Evolutionary conservation across 2,113 vertebrate species (phyloP), one percentile per base, ranked within the genome.

Genomic region (Campylomormyrus tamandua): DNA sequence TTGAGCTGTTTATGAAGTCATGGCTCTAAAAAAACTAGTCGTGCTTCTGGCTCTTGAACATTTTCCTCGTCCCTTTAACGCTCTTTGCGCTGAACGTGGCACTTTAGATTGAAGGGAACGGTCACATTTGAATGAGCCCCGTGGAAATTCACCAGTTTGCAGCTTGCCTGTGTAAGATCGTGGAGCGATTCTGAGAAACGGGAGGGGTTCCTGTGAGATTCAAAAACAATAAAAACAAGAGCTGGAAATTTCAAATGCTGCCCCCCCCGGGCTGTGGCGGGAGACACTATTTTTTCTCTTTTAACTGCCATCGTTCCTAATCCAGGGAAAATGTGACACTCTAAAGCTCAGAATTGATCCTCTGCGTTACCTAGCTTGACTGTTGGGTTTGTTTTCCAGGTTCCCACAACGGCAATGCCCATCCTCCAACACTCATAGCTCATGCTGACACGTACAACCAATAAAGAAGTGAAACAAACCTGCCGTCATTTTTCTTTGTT

Each of bases 401-500:
- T 89, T 42, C 58, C 7, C 53, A 86, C 83, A 49, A 90, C n/a
- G 0, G 19, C 15, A 49, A 24, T 52, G n/a, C 11, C 53, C 58
- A 35, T 70, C 15, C 83, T 45, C 53, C 19, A 45, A 9, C 84
- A 49, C 35, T 6, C 89, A 86, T 87, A 74, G n/a, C 56, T 90
- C 89, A 90, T 66, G 45, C 56, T 90, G 89, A 90, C 89, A 90
- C 56, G 27, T 87, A 74, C 53, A 49, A 74, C 83, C 83, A 87
- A 85, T 90, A 70, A 87, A 77, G 58, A 87, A 90, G 83, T 74
- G 83, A 74, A 87, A 84, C 39, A 85, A 56, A 19, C 39, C 89
- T 80, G 13, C 31, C 89, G 56, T 85, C 89, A 85, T 89, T 89
- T 89, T 84, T 89, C 89, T 86, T 53, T n/a, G 83, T 17, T 90